phyloP scores from a whole-genome alignment of 2,797 vertebrate genomes.

The Alosa sapidissima region DNA sequence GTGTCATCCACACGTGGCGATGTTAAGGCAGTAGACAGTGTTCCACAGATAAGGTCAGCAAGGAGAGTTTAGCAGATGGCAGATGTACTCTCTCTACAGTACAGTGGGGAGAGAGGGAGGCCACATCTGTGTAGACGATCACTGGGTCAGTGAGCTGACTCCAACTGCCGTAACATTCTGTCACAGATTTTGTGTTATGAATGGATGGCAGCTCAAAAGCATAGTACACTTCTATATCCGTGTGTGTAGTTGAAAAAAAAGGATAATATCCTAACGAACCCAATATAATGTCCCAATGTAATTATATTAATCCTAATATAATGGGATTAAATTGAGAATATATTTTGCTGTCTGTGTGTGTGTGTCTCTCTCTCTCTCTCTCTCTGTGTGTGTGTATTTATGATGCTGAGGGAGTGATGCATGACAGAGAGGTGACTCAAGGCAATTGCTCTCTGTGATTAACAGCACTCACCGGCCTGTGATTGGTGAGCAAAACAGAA shows the following conservation, averaged over 20 bases:
- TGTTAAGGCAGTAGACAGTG: not conserved
- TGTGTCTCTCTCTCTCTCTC: constrained; percentile 34
- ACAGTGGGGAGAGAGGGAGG: not conserved
- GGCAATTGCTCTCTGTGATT: constrained; percentile 9
- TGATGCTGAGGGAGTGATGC: constrained; percentile 6
- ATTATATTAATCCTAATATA: not conserved
- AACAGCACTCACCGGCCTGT: not conserved
- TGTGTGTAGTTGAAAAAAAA: not conserved
- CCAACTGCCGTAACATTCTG: not conserved
- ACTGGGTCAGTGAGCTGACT: not conserved
- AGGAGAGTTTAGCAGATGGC: not conserved
- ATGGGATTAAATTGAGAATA: not conserved
- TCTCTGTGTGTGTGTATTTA: not conserved
- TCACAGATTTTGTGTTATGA: not conserved
- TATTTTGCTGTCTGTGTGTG: constrained; percentile 52
- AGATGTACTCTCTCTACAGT: not conserved
- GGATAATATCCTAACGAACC: not conserved
- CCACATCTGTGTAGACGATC: not conserved
- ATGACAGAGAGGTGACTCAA: constrained; percentile 20
- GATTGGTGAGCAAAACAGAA: not conserved
- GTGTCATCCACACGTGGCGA: no score
- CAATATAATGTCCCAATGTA: not conserved
- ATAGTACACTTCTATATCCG: not conserved
- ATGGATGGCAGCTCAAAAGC: not conserved
- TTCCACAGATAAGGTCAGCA: not conserved